These are phyloP conservation scores for Tetranychus truncatus DNA, from an alignment of 2,888 invertebrate species.

Conservation along the genomic window DNA sequence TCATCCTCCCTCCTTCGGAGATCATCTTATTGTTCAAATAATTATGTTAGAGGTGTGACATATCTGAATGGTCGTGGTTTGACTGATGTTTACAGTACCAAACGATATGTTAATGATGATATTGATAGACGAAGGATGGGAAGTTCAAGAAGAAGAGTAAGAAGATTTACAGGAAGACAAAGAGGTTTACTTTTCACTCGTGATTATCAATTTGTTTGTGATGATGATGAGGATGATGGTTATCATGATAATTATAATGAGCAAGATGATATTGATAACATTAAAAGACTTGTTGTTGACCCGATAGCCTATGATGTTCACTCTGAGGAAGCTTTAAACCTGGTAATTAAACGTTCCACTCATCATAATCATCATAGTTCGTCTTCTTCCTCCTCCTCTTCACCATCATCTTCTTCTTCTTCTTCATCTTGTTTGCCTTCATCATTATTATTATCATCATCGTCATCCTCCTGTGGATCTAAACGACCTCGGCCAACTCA, in stretches of 20 bases:
- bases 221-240: neutral
- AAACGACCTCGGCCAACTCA: neutral
- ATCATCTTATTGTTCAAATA: neutral
- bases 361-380: neutral
- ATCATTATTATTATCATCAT: neutral
- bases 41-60: conserved; percentile 4
- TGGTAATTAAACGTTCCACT: neutral
- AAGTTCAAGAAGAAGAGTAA: neutral
- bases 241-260: neutral
- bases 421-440: neutral
- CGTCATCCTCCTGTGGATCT: neutral
- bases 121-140: neutral
- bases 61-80: neutral
- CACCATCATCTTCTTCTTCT: neutral
- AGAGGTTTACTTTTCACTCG: no score
- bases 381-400: neutral
- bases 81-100: neutral
- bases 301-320: conserved; percentile 1
- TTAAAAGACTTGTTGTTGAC: neutral
- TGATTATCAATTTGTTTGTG: neutral
- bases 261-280: neutral
- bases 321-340: neutral
- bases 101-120: neutral
- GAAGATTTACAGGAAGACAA: neutral
- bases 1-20: neutral